phyloP scores from a whole-genome alignment of 2,113 vertebrate species.

The Amblyopsis rosae region DNA sequence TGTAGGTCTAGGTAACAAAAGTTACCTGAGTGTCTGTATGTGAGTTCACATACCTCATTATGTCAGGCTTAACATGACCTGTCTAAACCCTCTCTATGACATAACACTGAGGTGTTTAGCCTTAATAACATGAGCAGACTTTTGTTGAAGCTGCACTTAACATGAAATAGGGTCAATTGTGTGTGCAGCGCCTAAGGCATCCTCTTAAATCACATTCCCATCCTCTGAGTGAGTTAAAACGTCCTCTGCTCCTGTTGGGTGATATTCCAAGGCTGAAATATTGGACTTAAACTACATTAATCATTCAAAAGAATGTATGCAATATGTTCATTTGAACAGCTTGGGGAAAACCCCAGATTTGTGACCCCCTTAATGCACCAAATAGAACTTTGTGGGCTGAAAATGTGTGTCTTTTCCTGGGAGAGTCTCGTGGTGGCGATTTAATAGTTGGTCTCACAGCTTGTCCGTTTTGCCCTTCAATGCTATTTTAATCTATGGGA shows the following conservation, averaged over 20 bases:
- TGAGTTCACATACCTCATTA: too few species aligned
- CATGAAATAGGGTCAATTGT: background rate
- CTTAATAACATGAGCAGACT: background rate
- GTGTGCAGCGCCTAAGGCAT: background rate
- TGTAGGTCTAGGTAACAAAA: too few species aligned
- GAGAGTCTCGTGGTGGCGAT: conserved; percentile 11
- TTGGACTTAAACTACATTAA: background rate
- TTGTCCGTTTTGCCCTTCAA: conserved; percentile 7
- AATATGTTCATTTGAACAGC: conserved; percentile 6
- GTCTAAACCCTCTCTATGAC: too few species aligned
- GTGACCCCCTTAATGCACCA: conserved; percentile 22
- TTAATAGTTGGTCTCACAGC: conserved; percentile 4
- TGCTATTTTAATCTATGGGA: conserved; percentile 47
- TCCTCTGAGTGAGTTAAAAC: background rate
- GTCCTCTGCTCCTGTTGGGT: background rate
- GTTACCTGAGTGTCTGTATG: too few species aligned
- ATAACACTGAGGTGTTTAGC: too few species aligned
- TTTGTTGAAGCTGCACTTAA: background rate
- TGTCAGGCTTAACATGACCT: too few species aligned
- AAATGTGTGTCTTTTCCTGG: conserved; percentile 8
- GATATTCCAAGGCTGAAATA: background rate
- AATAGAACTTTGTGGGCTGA: background rate
- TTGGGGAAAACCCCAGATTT: conserved; percentile 18
- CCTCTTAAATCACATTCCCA: background rate
- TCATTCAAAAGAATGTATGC: background rate